These are phyloP conservation scores for Axinella damicornis DNA, from an alignment of 37 sponge, comb jelly and placozoan genomes.

Conservation along the genomic window DNA sequence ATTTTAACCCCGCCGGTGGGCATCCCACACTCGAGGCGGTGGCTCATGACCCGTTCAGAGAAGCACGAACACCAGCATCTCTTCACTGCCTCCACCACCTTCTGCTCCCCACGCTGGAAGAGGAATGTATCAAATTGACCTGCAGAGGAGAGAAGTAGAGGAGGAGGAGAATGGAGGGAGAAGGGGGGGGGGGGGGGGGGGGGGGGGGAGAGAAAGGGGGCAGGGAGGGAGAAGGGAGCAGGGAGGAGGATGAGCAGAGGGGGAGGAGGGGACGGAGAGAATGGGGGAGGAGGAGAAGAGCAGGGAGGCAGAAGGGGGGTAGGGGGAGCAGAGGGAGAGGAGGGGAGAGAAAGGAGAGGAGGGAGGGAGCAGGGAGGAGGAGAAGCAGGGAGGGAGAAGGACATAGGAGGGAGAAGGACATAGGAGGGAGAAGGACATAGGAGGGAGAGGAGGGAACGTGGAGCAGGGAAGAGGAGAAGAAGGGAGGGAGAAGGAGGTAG, in stretches of 20 bases:
- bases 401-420: background rate
- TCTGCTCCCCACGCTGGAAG: constrained; percentile 71
- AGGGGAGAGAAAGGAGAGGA: no score
- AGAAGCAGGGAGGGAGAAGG: no score
- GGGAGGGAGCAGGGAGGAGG: no score
- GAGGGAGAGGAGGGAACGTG: no score
- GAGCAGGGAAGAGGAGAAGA: no score
- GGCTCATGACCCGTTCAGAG: constrained; percentile 85
- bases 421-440: background rate
- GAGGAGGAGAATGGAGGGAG: no score
- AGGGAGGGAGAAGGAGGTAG: background rate
- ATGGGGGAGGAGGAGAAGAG: background rate
- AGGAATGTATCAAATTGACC: constrained; percentile 93
- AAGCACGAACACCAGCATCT: constrained; percentile 87
- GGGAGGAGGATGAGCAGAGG: background rate
- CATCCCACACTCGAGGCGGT: constrained; percentile 72
- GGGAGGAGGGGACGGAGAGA: background rate
- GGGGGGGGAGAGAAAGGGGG: background rate
- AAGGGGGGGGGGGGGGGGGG: background rate
- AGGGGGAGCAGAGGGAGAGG: background rate
- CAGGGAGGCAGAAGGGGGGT: background rate
- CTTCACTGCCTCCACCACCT: constrained; percentile 57
- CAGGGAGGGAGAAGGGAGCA: background rate
- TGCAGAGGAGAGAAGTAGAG: background rate
- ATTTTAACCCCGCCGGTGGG: constrained; percentile 61